These are phyloP conservation scores for Hippocampus mohnikei DNA, from an alignment of 2,113 vertebrate species.

Conservation along the genomic window DNA sequence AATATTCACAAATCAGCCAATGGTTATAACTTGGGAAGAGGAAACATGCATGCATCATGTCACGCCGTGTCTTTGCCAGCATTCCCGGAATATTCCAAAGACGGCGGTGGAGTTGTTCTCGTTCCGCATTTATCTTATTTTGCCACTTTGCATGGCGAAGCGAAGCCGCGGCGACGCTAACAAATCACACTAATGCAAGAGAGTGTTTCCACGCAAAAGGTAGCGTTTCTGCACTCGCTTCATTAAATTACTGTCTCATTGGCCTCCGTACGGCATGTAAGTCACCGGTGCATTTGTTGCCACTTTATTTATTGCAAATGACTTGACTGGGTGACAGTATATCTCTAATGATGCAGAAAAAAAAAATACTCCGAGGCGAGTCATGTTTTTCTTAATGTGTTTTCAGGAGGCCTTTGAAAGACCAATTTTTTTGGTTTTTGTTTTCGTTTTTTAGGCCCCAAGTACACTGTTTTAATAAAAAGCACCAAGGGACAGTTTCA, in stretches of 20 bases:
- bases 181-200: slow-evolving; percentile 13
- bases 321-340: neutral
- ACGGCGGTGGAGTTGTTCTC: neutral
- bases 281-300: slow-evolving; percentile 10
- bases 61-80: neutral
- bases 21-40: slow-evolving; percentile 41
- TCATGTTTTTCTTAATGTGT: neutral
- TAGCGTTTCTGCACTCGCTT: neutral
- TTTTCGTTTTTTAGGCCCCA: neutral
- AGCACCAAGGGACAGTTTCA: too few relatives aligned
- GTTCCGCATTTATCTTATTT: neutral
- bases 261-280: neutral
- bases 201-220: slow-evolving; percentile 11
- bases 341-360: neutral
- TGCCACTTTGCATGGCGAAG: neutral
- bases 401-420: neutral
- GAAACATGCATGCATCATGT: slow-evolving; percentile 24
- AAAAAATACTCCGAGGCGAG: neutral
- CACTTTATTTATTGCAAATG: slow-evolving; percentile 6
- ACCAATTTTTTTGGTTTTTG: neutral
- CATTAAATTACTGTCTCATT: slow-evolving; percentile 8
- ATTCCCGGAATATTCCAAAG: neutral
- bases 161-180: slow-evolving; percentile 7
- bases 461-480: neutral
- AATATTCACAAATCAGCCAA: slow-evolving; percentile 66